Percentiles rank a stretch among this genome's conserved stretches.
Conservation (phyloP, 2,113 vertebrate genomes). For the Sisor rabdophorus region DNA sequence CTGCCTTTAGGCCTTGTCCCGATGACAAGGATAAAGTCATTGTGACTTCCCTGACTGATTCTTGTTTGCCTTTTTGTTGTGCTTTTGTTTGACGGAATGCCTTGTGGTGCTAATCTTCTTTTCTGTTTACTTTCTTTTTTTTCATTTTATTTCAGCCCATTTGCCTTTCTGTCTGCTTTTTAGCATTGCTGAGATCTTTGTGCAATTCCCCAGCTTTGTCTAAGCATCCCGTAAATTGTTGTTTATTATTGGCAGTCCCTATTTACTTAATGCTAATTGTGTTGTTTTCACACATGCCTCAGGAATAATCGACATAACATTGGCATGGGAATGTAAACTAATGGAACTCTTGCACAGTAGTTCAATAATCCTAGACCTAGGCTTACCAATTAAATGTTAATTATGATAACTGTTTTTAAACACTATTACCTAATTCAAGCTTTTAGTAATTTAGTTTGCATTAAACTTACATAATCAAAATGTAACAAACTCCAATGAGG, state of each 20-base stretch:
- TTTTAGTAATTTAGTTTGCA: neutral
- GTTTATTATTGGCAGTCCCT: neutral
- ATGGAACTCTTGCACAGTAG: neutral
- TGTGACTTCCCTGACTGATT: neutral
- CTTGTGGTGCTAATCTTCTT: slow-evolving; percentile 18
- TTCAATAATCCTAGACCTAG: neutral
- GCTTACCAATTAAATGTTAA: neutral
- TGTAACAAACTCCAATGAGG: too few species aligned
- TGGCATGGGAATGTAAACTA: neutral
- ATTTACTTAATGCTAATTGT: neutral
- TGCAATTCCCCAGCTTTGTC: slow-evolving; percentile 29
- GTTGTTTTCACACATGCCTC: neutral
- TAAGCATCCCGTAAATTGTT: neutral
- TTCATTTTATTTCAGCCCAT: slow-evolving; percentile 34
- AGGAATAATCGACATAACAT: neutral
- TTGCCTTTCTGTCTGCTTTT: slow-evolving; percentile 34
- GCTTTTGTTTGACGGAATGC: slow-evolving; percentile 14
- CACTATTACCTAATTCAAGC: neutral
- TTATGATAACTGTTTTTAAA: neutral
- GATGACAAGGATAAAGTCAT: slow-evolving; percentile 3
- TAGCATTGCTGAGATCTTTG: slow-evolving; percentile 31
- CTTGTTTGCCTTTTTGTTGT: slow-evolving; percentile 12
- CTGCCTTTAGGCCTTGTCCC: neutral
- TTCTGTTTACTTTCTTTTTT: slow-evolving; percentile 30
- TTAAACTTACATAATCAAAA: neutral